Evolutionary conservation across 1,140 invertebrate species (phyloP), one percentile per base, ranked within the genome.

Genomic region (Drosophila ficusphila): DNA sequence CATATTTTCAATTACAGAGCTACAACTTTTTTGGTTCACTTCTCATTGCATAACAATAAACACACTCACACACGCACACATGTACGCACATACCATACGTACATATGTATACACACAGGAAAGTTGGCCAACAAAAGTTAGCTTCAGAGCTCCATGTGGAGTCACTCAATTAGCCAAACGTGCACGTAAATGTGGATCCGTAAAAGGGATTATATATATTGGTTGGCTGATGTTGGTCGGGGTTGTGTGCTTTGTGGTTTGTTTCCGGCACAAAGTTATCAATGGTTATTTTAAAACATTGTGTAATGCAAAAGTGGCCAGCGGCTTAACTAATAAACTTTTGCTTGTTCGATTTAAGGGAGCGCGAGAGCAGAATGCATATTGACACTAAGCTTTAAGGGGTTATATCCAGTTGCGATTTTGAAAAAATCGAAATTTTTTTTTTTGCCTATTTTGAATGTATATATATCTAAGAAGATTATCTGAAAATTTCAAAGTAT

Each of bases 141-240:
- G 61, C 64, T 25, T 41, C 23, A 11, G 11, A 29, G 34, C 23
- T 38, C n/a, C 42, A 39, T 49, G 21, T 67, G 29, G 14, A 47
- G 60, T 68, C 60, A 68, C 64, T 68, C 64, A 68, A 68, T 68
- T 68, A 68, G 64, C 64, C 64, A 68, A 67, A 67, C 61, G 60
- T 27, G 34, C 42, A 27, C 61, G 64, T 68, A 67, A 42, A 68
- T 68, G 60, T 27, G 60, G 27, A 39, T 65, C 7, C 42, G 11
- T 31, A 49, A 19, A 65, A 33, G 62, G 62, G 34, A 67, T 67
- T 67, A 31, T 23, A 18, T 21, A 21, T 29, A 31, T 25, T 38
- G 44, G 27, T 9, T 23, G 27, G 23, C n/a, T 8, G 9, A 16
- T 21, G 23, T 18, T 8, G 9, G 23, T 21, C 11, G 41, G 41